phyloP scores from a whole-genome alignment of 2,888 invertebrate species.

The Sclerodermus sp. region DNA sequence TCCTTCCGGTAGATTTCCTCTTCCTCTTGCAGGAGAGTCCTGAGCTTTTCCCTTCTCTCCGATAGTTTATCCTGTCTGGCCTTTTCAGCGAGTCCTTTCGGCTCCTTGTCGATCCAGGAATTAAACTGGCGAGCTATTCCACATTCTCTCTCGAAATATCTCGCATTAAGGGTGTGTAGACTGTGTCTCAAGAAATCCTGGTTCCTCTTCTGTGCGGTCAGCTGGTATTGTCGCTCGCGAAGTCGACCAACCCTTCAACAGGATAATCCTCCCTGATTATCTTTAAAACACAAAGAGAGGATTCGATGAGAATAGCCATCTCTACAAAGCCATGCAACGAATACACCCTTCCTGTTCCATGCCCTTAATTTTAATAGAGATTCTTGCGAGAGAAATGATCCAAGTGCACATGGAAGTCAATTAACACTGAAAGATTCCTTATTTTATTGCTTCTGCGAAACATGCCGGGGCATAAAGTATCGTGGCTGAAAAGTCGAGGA shows the following conservation, averaged over 20 bases:
- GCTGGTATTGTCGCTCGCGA: constrained; percentile 46
- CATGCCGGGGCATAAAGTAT: not conserved
- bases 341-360: no score
- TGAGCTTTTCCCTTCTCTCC: constrained; percentile 36
- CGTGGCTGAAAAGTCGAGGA: not conserved
- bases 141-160: constrained; percentile 46
- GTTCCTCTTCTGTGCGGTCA: constrained; percentile 48
- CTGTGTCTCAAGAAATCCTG: constrained; percentile 38
- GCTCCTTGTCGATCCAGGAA: constrained; percentile 38
- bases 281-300: no score
- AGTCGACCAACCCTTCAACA: constrained; percentile 40
- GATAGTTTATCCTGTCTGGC: constrained; percentile 31
- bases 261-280: constrained; percentile 7
- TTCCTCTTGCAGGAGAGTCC: constrained; percentile 38
- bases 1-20: constrained; percentile 34
- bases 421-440: not conserved
- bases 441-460: not conserved
- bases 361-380: no score
- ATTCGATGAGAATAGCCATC: no score
- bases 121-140: constrained; percentile 42
- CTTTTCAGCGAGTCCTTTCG: constrained; percentile 21
- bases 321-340: no score
- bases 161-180: constrained; percentile 41
- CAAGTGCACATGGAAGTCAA: no score
- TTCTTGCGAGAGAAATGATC: no score